Conservation (phyloP, 2,113 vertebrate species). For the Petrocephalus zakoni region DNA sequence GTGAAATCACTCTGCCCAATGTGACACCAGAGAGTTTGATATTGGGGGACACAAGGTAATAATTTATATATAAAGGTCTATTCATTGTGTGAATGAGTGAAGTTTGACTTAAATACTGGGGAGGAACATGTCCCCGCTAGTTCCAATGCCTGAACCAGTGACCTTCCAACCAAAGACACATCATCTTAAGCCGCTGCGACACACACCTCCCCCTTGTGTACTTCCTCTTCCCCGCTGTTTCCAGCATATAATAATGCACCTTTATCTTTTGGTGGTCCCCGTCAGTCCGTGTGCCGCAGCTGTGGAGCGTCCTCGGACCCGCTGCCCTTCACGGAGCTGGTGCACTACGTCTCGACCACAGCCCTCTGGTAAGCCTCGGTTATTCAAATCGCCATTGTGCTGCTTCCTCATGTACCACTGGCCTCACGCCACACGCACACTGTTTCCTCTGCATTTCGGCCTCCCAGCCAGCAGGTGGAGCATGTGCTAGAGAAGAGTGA, state of each 20-base stretch:
- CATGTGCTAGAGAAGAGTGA: conserved; percentile 82
- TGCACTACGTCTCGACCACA: conserved; percentile 95
- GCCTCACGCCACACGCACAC: background rate
- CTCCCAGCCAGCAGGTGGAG: conserved; percentile 83
- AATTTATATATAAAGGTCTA: background rate
- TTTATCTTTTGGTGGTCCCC: conserved; percentile 25
- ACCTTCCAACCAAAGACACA: background rate
- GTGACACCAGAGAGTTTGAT: background rate
- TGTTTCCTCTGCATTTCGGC: background rate
- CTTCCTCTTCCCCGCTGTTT: background rate
- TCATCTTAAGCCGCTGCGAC: background rate
- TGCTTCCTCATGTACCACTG: background rate
- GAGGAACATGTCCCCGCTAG: background rate
- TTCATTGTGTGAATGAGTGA: background rate
- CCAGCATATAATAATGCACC: background rate
- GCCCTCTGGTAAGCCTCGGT: conserved; percentile 81
- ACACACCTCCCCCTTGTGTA: background rate
- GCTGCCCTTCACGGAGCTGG: conserved; percentile 89
- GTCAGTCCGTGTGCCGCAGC: conserved; percentile 85
- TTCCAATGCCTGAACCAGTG: background rate
- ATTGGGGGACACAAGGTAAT: background rate
- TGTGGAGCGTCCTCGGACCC: conserved; percentile 95
- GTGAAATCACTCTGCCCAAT: background rate
- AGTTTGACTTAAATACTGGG: background rate
- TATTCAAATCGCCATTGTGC: background rate